Percentiles rank a stretch among this genome's conserved stretches.
These are phyloP conservation scores for Oncorhynchus keta DNA, from an alignment of 2,113 vertebrate species.

Conservation along the genomic window DNA sequence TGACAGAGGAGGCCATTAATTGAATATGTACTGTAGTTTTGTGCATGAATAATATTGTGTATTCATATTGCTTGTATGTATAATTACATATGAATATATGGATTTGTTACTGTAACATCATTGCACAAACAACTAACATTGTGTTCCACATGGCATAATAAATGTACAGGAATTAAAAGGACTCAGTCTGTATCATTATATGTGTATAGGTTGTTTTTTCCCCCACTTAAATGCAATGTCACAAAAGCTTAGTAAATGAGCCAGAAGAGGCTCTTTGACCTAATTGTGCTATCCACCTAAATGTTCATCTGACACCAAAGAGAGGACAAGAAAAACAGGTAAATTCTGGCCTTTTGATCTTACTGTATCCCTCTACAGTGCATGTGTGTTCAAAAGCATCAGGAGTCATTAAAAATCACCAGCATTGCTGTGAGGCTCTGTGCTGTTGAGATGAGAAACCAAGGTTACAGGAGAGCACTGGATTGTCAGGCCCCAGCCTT, in stretches of 20 bases:
- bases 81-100: no score
- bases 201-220: no score
- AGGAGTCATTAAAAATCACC: constrained; percentile 25
- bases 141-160: not conserved
- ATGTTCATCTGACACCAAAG: constrained; percentile 37
- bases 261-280: constrained; percentile 36
- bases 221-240: no score
- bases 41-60: no score
- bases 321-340: constrained; percentile 35
- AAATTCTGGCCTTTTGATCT: constrained; percentile 52
- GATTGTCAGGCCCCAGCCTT: constrained; percentile 29
- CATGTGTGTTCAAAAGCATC: not conserved
- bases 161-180: not conserved
- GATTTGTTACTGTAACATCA: no score
- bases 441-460: constrained; percentile 42
- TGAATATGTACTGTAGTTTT: no score
- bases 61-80: no score
- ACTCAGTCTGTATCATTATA: no score
- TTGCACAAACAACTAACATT: not conserved
- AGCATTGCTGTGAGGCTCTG: constrained; percentile 1
- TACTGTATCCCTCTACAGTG: not conserved
- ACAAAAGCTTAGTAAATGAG: constrained; percentile 29
- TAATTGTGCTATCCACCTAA: constrained; percentile 15
- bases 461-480: constrained; percentile 36
- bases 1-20: no score